Evolutionary conservation across 2,797 vertebrate genomes (phyloP).

Genomic region (Leuciscus waleckii): DNA sequence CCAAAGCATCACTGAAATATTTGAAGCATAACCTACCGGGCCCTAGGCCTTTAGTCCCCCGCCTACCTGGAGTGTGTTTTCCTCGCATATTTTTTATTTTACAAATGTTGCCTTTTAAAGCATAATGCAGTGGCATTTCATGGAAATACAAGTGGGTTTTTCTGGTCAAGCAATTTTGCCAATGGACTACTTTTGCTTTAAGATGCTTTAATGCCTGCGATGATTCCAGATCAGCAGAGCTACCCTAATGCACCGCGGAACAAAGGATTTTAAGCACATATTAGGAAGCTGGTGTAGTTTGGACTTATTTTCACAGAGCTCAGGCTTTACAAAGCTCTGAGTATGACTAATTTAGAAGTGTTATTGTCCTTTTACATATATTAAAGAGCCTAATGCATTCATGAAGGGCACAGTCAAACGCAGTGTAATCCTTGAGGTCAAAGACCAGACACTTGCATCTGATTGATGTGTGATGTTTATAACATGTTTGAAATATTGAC

Average conservation of each 20-base stretch:
- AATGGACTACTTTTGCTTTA: slow-evolving; percentile 12
- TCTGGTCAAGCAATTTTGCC: slow-evolving; percentile 3
- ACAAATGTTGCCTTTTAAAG: slow-evolving; percentile 6
- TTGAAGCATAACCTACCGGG: no score
- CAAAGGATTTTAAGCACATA: slow-evolving; percentile 29
- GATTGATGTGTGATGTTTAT: slow-evolving; percentile 10
- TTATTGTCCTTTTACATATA: slow-evolving; percentile 19
- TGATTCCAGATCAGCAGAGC: slow-evolving; percentile 42
- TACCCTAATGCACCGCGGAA: slow-evolving; percentile 1
- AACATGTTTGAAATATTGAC: not conserved
- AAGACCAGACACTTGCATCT: not conserved
- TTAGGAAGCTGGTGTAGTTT: slow-evolving; percentile 4
- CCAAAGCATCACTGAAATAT: no score
- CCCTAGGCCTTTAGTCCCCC: no score
- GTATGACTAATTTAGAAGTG: slow-evolving; percentile 24
- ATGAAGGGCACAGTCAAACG: slow-evolving; percentile 16
- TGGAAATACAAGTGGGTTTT: slow-evolving; percentile 10
- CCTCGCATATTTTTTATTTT: slow-evolving; percentile 17
- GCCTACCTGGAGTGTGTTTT: no score
- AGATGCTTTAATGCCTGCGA: slow-evolving; percentile 27
- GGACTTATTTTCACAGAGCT: slow-evolving; percentile 10
- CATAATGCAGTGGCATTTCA: slow-evolving; percentile 7
- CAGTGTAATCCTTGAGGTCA: slow-evolving; percentile 13
- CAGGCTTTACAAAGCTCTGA: slow-evolving; percentile 24
- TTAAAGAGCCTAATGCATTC: slow-evolving; percentile 18